Evolutionary conservation across 2,113 vertebrate species (phyloP), one percentile per base, ranked within the genome.

Genomic region (Loxodonta africana): DNA sequence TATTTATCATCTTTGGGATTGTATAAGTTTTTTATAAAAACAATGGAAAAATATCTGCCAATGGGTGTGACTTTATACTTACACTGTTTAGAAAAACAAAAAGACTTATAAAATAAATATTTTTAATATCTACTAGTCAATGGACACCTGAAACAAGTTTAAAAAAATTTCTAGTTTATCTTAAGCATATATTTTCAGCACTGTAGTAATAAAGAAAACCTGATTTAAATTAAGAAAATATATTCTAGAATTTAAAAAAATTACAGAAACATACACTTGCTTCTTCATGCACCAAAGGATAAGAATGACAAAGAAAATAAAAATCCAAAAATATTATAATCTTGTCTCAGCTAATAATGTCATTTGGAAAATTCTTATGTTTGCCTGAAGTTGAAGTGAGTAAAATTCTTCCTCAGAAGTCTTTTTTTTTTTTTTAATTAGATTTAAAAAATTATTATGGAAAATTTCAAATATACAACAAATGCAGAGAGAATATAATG

Each of bases 91-190:
- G 83, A 78, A 89, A 83, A 94, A 87, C 57, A 73, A 67, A 69
- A 67, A 74, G 44, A 92, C 37, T 78, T 86, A 41, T 37, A 76
- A 94, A 62, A 90, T 51, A 69, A 86, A 74, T 60, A 89, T 71
- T 63, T 91, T 74, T 63, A 53, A 44, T 65, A 88, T 53, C 15
- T 80, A 84, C 8, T 83, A 87, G 25, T 83, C 28, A n/a, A 76
- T 41, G 37, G 41, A 48, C 30, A 81, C n/a, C 33, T 37, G 93
- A 95, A 78, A 63, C 14, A 93, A 78, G 46, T 53, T 86, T 20
- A 4, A 12, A 84, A 87, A 96, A 84, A 15, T 41, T 90, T 88
- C 81, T 91, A 62, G 25, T 90, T 95, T 83, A 78, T 74, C 23
- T 60, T 62, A 67, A 20, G 85, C 44, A 67, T 71, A 53, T 82